A percentile compares a stretch with the other conserved stretches of the same genome.
These are phyloP conservation scores for Columba livia DNA, from an alignment of 2,113 vertebrate genomes.

Conservation along the genomic window DNA sequence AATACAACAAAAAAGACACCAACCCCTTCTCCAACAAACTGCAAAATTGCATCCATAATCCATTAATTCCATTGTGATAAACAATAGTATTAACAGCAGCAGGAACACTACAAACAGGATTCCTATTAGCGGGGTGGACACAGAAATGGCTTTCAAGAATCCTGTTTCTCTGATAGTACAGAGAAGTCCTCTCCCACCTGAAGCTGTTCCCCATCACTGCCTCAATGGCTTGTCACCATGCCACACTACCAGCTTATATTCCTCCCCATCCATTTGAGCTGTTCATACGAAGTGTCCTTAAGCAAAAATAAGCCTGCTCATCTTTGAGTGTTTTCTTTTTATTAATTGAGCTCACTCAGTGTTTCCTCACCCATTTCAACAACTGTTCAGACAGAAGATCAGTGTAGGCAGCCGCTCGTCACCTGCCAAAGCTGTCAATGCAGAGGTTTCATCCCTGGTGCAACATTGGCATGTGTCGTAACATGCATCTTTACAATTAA, in stretches of 20 bases:
- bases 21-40: not conserved
- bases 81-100: not conserved
- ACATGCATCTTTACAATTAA: not conserved
- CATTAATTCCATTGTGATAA: not conserved
- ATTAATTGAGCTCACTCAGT: not conserved
- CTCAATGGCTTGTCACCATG: not conserved
- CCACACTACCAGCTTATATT: not conserved
- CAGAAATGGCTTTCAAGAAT: not conserved
- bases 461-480: not conserved
- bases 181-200: not conserved
- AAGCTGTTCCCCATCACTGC: not conserved
- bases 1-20: not conserved
- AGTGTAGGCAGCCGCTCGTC: not conserved
- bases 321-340: accelerated
- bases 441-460: not conserved
- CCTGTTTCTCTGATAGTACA: not conserved
- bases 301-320: not conserved
- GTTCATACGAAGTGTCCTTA: not conserved
- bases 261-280: not conserved
- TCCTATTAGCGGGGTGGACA: not conserved
- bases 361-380: not conserved
- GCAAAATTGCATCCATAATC: not conserved
- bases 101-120: not conserved
- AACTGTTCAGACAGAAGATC: not conserved
- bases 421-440: not conserved